These are phyloP conservation scores for Suillia variegata DNA, from an alignment of 2,888 invertebrate species.

Conservation along the genomic window DNA sequence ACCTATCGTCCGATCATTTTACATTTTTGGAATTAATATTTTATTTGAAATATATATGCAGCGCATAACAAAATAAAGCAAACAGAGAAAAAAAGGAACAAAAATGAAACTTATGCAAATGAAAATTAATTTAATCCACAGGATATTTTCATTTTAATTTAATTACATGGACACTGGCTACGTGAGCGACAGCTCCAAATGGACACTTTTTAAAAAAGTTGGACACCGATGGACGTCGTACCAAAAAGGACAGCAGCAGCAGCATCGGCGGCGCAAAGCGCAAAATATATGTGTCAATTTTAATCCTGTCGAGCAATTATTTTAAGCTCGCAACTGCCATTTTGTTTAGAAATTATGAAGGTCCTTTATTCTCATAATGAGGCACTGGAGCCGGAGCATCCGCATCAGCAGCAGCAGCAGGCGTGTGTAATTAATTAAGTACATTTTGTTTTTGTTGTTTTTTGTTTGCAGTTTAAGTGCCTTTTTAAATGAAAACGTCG, in stretches of 20 bases:
- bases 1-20: too few species aligned
- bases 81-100: constrained; percentile 12
- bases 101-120: constrained; percentile 58
- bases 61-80: too few species aligned
- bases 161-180: constrained; percentile 59
- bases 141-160: constrained; percentile 61
- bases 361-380: constrained; percentile 43
- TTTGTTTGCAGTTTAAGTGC: too few species aligned
- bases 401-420: neutral
- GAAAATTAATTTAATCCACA: constrained; percentile 61
- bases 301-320: constrained; percentile 53
- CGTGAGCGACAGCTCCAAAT: constrained; percentile 55
- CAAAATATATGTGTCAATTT: constrained; percentile 37
- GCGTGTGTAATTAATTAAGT: constrained; percentile 40
- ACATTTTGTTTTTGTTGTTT: too few species aligned
- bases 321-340: constrained; percentile 46
- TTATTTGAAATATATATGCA: too few species aligned
- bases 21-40: too few species aligned
- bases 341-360: constrained; percentile 57
- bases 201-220: constrained; percentile 23
- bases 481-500: constrained; percentile 17
- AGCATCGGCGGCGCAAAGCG: neutral
- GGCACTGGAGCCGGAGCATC: neutral
- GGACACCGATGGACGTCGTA: constrained; percentile 9
- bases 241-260: constrained; percentile 34